Evolutionary conservation across 2,113 vertebrate species (phyloP), one percentile per base, ranked within the genome.

Genomic region (Theristicus caerulescens): DNA sequence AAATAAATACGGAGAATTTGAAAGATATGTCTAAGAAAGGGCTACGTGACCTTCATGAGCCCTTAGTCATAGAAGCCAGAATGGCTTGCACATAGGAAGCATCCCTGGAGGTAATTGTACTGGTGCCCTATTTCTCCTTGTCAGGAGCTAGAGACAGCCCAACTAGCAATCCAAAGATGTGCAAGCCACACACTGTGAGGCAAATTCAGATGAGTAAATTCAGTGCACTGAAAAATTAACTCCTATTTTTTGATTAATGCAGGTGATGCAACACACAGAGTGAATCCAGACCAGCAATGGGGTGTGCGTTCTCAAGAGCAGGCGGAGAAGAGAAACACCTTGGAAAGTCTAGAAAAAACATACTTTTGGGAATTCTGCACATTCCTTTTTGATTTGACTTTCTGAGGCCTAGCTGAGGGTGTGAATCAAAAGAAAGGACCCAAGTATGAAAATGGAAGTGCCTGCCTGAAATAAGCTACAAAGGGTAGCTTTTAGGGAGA

Each of bases 51-150:
- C 70, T 94, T 91, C 61, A n/a, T n/a, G 49, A 85, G 40, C 69
- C 73, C 36, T 82, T 69, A 73, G 73, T 58, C 83, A 47, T 62
- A 87, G 38, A 91, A 84, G 49, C 32, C 66, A 62, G 38, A 93
- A 61, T 44, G 62, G 58, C 36, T 92, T 66, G 49, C 44, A 79
- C 38, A 61, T 38, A 54, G 58, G 69, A 90, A 85, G 46, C 42
- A 81, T 58, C 82, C 71, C 79, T 86, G 88, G 54, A 93, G 74
- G 59, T 87, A 90, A 80, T 72, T 5, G 5, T 47, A 54, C 54
- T 58, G 54, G 58, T 88, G 84, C 82, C 93, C 67, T 91, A 13
- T 85, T 97, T 95, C 77, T 91, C 51, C 66, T 95, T 80, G 73
- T 86, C 91, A 91, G 62, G 84, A 88, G 70, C 69, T 88, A 87